Percentiles rank a stretch among this genome's conserved stretches.
Evolutionary conservation across 64 coral and sea anemone genomes (phyloP).

Genomic region (Porites lutea): DNA sequence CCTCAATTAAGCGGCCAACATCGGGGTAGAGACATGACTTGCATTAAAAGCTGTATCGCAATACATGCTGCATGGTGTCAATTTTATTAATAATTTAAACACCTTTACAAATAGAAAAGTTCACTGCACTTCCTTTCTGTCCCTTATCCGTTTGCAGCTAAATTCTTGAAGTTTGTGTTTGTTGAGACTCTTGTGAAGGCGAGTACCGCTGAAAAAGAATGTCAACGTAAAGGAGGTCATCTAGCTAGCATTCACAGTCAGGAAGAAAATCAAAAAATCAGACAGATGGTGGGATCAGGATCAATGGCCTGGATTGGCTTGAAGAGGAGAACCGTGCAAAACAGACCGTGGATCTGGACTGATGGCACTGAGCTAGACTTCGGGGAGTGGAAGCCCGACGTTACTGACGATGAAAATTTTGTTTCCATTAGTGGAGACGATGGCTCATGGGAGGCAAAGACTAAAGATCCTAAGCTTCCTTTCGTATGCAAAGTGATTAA

Average conservation of each 20-base stretch:
- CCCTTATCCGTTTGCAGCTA: neutral
- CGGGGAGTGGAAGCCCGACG: conserved; percentile 1
- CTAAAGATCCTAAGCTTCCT: neutral
- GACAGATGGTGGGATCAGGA: neutral
- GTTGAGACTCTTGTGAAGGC: neutral
- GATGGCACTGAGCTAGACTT: neutral
- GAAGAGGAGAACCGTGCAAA: neutral
- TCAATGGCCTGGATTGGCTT: conserved; percentile 4
- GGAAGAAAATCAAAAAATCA: neutral
- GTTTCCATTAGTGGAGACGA: neutral
- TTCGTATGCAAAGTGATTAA: neutral
- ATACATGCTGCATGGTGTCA: no score
- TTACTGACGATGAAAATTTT: neutral
- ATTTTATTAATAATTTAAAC: no score
- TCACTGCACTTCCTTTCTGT: neutral
- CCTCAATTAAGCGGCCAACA: no score
- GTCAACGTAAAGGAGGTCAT: neutral
- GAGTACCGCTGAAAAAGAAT: neutral
- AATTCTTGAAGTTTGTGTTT: neutral
- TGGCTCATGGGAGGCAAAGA: neutral
- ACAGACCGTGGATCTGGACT: neutral
- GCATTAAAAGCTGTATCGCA: no score
- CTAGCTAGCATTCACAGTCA: neutral
- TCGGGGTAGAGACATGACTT: no score
- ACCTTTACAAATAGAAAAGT: neutral